Evolutionary conservation across 2,113 vertebrate genomes (phyloP), one percentile per base, ranked within the genome.

Genomic region (Gila orcuttii): DNA sequence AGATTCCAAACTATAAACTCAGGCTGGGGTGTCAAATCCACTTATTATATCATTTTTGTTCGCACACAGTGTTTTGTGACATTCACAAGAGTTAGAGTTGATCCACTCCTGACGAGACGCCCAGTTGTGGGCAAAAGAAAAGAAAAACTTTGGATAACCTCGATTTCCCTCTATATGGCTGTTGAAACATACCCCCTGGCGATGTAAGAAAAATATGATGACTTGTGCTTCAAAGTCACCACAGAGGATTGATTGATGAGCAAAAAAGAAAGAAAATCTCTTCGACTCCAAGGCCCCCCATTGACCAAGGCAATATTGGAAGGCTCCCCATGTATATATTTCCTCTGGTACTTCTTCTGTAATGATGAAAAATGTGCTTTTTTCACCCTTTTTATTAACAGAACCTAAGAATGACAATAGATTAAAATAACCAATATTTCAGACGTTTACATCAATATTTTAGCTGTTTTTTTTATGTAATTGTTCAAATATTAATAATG

Each of bases 181-280:
- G 42, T 50, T 75, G n/a, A 75, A 50, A 47, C n/a, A 47, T 25
- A 42, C 71, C 68, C 71, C 42, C 42, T 75, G 73, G n/a, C 6
- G 42, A 13, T 50, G 25, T 75, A 25, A 75, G 12, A 75, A 28
- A 75, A 25, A 50, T 17, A 28, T 25, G 42, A 75, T 28, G 42
- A 50, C 73, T 75, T 50, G n/a, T 75, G 42, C 73, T 50, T 75
- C 73, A 75, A n/a, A 73, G 42, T 75, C 42, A 15, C n/a, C 73
- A 28, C n/a, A 7, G 42, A 75, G n/a, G n/a, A 75, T 28, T 75
- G 39, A 75, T 45, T 74, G 71, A 45, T 75, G 47, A 47, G 73
- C 6, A 50, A 75, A 45, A 74, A 4, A 36, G 17, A 50, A 75
- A 74, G 71, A 47, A 50, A 74, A 75, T 12, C 42, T 75, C 13